Conservation (phyloP, 2,888 invertebrate genomes). For the Cremastobaeus sp. region DNA sequence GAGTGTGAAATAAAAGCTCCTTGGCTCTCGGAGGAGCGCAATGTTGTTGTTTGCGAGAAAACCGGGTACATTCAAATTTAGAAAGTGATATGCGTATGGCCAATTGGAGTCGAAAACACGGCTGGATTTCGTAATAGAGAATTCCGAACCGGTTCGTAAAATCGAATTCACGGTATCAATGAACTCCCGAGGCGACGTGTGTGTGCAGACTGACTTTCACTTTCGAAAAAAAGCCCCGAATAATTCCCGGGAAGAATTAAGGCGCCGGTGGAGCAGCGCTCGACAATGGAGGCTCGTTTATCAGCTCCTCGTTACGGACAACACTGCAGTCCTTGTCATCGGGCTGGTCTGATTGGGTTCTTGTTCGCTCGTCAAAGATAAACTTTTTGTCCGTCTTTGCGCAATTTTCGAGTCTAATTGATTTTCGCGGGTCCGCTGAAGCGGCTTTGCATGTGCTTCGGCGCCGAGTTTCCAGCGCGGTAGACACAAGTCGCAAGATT, state of each 20-base stretch:
- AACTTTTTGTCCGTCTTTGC: too few species aligned
- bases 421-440: too few species aligned
- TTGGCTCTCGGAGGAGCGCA: too few species aligned
- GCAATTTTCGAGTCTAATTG: too few species aligned
- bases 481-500: conserved; percentile 16
- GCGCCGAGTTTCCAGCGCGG: conserved; percentile 20
- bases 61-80: conserved; percentile 50
- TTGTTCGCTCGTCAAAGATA: conserved; percentile 1
- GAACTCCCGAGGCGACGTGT: conserved; percentile 60
- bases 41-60: conserved; percentile 7
- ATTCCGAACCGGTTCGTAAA: conserved; percentile 65
- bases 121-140: conserved; percentile 62
- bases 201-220: conserved; percentile 62
- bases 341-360: conserved; percentile 2
- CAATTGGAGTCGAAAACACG: conserved; percentile 55
- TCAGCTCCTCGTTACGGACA: neutral
- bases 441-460: neutral
- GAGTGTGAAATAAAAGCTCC: too few species aligned
- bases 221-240: conserved; percentile 60
- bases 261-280: conserved; percentile 5
- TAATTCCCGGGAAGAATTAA: conserved; percentile 18
- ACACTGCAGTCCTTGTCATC: too few species aligned
- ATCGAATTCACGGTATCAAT: conserved; percentile 67
- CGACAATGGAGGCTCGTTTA: conserved; percentile 1
- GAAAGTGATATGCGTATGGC: conserved; percentile 52